Percentiles rank a stretch among this genome's conserved stretches.
phyloP scores from a whole-genome alignment of 2,113 vertebrate species.

The Nematolebias whitei region DNA sequence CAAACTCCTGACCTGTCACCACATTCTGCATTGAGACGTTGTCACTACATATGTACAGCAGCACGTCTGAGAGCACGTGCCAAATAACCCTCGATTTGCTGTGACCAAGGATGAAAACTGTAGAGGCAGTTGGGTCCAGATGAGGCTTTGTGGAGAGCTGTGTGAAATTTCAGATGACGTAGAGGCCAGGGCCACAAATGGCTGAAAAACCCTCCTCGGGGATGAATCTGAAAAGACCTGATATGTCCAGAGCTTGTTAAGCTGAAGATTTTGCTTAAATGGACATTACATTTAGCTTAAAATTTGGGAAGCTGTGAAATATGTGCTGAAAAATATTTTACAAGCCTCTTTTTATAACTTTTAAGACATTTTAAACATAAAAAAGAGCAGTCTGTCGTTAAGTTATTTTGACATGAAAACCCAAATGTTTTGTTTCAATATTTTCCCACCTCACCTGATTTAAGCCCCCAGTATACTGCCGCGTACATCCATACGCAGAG shows the following conservation, averaged over 20 bases:
- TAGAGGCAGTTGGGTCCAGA: slow-evolving; percentile 43
- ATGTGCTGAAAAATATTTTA: slow-evolving; percentile 12
- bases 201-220: slow-evolving; percentile 66
- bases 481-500: too few relatives aligned
- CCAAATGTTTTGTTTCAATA: too few relatives aligned
- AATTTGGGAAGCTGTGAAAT: slow-evolving; percentile 28
- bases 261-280: slow-evolving; percentile 36
- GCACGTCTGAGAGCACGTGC: slow-evolving; percentile 11
- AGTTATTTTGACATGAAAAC: too few relatives aligned
- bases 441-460: too few relatives aligned
- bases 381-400: not conserved
- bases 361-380: slow-evolving; percentile 1
- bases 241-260: slow-evolving; percentile 51
- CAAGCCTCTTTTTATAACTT: not conserved
- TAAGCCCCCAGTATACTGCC: too few relatives aligned
- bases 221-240: slow-evolving; percentile 49
- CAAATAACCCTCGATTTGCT: slow-evolving; percentile 45
- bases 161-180: slow-evolving; percentile 73
- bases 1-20: slow-evolving; percentile 37
- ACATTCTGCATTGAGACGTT: slow-evolving; percentile 6
- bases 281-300: slow-evolving; percentile 36
- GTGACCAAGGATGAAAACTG: slow-evolving; percentile 43
- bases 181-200: slow-evolving; percentile 47
- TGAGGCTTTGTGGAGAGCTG: slow-evolving; percentile 48
- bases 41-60: slow-evolving; percentile 11